Base-by-base conservation (phyloP, 2,113 vertebrate species). In the Pseudorectes ferrugineus region DNA sequence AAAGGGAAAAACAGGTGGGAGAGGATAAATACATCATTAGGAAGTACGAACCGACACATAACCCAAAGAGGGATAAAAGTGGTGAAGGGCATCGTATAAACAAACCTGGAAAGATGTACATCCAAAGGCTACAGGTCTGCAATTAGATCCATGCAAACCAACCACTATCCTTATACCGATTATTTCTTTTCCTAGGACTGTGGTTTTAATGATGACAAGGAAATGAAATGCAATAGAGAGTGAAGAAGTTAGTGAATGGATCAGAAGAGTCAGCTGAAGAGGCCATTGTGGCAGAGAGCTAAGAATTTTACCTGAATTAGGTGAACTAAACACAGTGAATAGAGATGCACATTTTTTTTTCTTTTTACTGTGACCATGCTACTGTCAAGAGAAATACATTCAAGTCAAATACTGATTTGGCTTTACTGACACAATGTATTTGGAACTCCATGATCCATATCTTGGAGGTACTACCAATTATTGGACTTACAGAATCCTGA, bases 121-220 rank as follows among this genome's bases (percentile, higher is more conserved):
- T 42, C 24, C 33, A 90, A 26, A 74, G 23, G 23, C 43, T 63
- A 28, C 1, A 12, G 51, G 48, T 43, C 79, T 81, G n/a, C 73
- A 91, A 24, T 9, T 18, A 48, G 10, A 92, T 22, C 45, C 25
- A 51, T 24, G 25, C 29, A 85, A 90, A 65, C 11, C 21, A 13
- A 65, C 10, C 38, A 17, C 12, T 88, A 23, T 29, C 31, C 61
- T 51, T 38, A 61, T 0, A 35, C 1, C 2, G 0, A 22, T 5
- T 6, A 21, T 11, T 23, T 29, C 7, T 42, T n/a, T 9, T 16
- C 38, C 26, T 36, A 38, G 22, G 24, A 75, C 6, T 63, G 15
- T 11, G 19, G 14, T 59, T 77, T 89, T 61, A 71, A 38, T 11
- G 31, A 63, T 22, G 40, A 57, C 0, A 0, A 85, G n/a, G 52